Percentiles rank a stretch among this genome's conserved stretches.
These are phyloP conservation scores for Copsychus sechellarum DNA, from an alignment of 2,113 vertebrate genomes.

Conservation along the genomic window DNA sequence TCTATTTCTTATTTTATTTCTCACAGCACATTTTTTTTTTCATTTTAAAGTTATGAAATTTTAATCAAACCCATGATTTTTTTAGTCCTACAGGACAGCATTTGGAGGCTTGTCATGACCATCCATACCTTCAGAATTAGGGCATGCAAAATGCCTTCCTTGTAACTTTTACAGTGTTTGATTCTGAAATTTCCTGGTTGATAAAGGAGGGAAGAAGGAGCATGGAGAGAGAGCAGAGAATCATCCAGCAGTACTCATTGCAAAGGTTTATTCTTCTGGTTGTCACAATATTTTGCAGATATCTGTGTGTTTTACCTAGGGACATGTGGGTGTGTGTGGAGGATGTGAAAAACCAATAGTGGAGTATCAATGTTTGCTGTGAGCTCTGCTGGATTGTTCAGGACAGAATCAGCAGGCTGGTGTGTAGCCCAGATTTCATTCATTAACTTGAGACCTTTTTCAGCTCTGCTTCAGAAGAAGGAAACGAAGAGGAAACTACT, in stretches of 20 bases:
- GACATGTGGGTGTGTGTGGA: not conserved
- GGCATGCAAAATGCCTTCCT: not conserved
- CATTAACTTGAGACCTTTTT: not conserved
- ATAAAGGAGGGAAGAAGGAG: not conserved
- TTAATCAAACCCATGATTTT: not conserved
- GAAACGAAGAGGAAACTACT: not conserved
- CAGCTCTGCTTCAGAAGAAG: not conserved
- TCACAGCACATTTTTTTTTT: not conserved
- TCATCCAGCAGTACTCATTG: not conserved
- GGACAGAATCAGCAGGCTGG: not conserved
- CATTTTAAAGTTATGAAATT: not conserved
- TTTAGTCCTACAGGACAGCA: not conserved
- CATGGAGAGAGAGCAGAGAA: not conserved
- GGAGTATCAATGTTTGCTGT: accelerated
- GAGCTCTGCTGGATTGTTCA: not conserved
- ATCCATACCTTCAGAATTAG: not conserved
- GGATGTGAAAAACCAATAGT: not conserved
- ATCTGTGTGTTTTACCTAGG: not conserved
- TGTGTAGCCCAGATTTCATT: not conserved
- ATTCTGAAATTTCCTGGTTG: not conserved
- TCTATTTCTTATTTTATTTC: not conserved
- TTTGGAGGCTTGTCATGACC: not conserved
- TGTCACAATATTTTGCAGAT: not conserved
- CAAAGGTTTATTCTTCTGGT: not conserved
- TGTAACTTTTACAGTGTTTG: not conserved